Base-by-base conservation (phyloP, 2,797 vertebrate genomes). In the Holocentrus rufus region DNA sequence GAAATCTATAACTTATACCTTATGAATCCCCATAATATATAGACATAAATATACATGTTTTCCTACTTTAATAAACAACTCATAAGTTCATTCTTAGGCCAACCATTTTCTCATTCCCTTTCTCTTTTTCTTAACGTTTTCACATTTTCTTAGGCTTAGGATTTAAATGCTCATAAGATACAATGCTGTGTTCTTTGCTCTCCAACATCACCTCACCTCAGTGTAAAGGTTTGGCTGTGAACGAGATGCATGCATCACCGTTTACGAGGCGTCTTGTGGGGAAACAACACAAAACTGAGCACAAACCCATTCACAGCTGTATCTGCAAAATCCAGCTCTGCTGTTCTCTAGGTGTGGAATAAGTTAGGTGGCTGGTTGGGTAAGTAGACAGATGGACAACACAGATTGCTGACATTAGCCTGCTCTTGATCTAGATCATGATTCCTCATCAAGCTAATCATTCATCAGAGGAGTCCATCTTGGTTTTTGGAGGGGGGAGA, bases 391-490 rank as follows among this genome's bases (percentile, higher is more conserved):
- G 91, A 92, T 92, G 91, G 91, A 89, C 83, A 64, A 86, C 87
- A 88, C 89, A 92, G 92, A 92, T 90, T 92, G 90, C 88, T 90
- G 87, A 90, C 89, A 91, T 92, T 93, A 92, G 89, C 82, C 85
- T 72, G 87, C 87, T 90, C 90, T 81, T 92, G 84, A 90, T 92
- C 87, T 91, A 90, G 86, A 92, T 92, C 88, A 88, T 89, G 90
- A 89, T 92, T 93, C 80, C 92, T 87, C 90, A 92, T 92, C 86
- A 92, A 87, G 86, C 90, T 91, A 91, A 92, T 93, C 88, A 89
- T 91, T 91, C 89, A 91, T 89, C 90, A 91, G 87, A 86, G 84
- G 81, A 86, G 76, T 87, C 85, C 86, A 88, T 87, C 85, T 84
- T 89, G 79, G 74, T 86, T 90, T 88, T 90, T 80, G 72, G 82